Conservation (phyloP, 2,888 invertebrate genomes). For the Noctua comes region DNA sequence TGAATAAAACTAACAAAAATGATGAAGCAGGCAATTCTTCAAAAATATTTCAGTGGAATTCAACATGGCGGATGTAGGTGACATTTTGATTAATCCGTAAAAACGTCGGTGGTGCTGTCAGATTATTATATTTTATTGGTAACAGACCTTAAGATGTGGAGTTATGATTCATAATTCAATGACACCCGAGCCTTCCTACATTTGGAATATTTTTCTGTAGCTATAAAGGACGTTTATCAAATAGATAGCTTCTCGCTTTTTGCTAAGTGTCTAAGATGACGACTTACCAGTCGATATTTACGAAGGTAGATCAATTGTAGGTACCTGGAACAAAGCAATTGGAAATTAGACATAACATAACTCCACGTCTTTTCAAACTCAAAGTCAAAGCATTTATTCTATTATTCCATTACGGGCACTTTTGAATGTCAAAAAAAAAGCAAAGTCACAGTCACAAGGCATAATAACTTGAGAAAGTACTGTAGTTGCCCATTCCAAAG, state of each 20-base stretch:
- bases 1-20: conserved; percentile 11
- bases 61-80: conserved; percentile 31
- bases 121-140: background rate
- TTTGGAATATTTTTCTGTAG: conserved; percentile 20
- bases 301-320: background rate
- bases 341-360: background rate
- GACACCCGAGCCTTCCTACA: background rate
- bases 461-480: too few species aligned
- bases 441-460: too few species aligned
- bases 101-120: background rate
- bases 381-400: too few species aligned
- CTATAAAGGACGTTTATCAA: conserved; percentile 21
- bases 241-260: background rate
- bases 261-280: background rate
- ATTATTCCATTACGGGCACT: too few species aligned
- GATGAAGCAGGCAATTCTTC: background rate
- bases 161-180: conserved; percentile 23
- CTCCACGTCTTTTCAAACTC: background rate
- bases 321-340: conserved; percentile 12
- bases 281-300: background rate
- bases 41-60: conserved; percentile 27
- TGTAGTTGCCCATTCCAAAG: too few species aligned
- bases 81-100: conserved; percentile 43
- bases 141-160: background rate
- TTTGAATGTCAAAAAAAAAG: too few species aligned